phyloP scores from a whole-genome alignment of 2,888 invertebrate genomes.

The Chydorus sphaericus region DNA sequence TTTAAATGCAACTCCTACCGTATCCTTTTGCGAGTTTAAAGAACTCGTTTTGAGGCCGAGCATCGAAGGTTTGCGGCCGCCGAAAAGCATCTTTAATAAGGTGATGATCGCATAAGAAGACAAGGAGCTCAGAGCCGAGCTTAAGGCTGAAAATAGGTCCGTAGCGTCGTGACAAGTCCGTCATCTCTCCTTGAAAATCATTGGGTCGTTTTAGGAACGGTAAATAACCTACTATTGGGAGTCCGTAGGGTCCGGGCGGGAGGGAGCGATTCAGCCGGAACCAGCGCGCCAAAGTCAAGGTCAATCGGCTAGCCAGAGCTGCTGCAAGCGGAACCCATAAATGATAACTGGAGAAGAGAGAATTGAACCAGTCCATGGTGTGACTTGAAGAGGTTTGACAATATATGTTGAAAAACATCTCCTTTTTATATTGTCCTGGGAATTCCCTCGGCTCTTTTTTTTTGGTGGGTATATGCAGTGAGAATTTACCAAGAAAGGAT shows the following conservation, averaged over 20 bases:
- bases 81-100: conserved; percentile 72
- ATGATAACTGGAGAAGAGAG: too few relatives aligned
- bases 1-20: conserved; percentile 46
- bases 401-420: too few relatives aligned
- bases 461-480: too few relatives aligned
- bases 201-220: conserved; percentile 65
- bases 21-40: conserved; percentile 74
- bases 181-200: conserved; percentile 56
- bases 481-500: too few relatives aligned
- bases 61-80: conserved; percentile 74
- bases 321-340: too few relatives aligned
- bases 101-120: conserved; percentile 73
- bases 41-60: conserved; percentile 70
- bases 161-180: conserved; percentile 58
- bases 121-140: conserved; percentile 64
- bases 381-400: too few relatives aligned
- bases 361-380: too few relatives aligned
- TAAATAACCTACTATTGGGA: conserved; percentile 68
- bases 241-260: conserved; percentile 79
- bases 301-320: too few relatives aligned
- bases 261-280: too few relatives aligned
- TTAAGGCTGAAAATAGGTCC: conserved; percentile 67
- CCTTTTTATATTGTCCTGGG: too few relatives aligned
- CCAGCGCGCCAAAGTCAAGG: too few relatives aligned
- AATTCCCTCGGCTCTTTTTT: too few relatives aligned